These are phyloP conservation scores for Malurus elegans DNA, from an alignment of 2,113 vertebrate genomes.

Conservation along the genomic window DNA sequence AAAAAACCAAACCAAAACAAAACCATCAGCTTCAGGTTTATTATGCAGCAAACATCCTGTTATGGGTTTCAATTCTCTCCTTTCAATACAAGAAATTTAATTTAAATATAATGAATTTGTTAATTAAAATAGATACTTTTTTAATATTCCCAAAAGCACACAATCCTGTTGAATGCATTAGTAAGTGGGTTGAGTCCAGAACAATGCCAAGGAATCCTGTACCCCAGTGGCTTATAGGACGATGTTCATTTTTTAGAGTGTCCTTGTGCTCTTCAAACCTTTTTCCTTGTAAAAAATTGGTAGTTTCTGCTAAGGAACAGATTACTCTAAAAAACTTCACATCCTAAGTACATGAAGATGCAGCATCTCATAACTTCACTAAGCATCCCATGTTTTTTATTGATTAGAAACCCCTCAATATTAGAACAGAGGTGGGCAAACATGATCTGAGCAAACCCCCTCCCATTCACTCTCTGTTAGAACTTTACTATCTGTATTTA, in stretches of 20 bases:
- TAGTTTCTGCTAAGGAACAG: neutral
- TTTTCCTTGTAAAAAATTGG: neutral
- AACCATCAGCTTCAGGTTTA: neutral
- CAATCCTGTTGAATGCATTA: neutral
- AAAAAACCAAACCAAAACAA: neutral
- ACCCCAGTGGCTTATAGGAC: neutral
- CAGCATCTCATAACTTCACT: neutral
- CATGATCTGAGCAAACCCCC: neutral
- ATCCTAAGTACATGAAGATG: neutral
- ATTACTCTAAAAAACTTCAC: neutral
- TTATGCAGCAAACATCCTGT: neutral
- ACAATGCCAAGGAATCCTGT: neutral
- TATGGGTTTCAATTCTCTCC: neutral
- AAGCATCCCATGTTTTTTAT: neutral
- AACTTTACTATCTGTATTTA: neutral
- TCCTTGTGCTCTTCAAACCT: neutral
- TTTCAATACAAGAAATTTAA: neutral
- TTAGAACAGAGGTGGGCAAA: neutral
- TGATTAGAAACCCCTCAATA: neutral
- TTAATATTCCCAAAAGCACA: neutral
- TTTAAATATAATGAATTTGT: neutral
- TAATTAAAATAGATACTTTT: neutral
- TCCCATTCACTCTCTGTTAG: neutral
- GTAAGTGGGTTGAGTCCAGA: neutral
- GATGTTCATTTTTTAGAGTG: neutral